These are phyloP conservation scores for Cherax destructor DNA, from an alignment of 1,140 invertebrate species.

Conservation along the genomic window DNA sequence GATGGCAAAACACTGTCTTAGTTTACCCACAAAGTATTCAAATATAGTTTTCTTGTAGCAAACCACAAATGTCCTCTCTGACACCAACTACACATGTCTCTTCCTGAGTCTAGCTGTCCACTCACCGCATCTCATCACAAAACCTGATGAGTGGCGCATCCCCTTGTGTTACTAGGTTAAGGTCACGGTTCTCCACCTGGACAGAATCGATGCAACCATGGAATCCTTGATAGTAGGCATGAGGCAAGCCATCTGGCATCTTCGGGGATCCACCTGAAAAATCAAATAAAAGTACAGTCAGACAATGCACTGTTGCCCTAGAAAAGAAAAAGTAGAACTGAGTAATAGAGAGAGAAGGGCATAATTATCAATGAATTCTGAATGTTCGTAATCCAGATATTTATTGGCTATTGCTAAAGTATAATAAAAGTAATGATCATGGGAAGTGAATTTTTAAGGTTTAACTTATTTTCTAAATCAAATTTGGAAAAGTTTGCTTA, in stretches of 20 bases:
- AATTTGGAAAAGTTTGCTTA: slow-evolving; percentile 73
- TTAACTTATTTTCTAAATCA: too few species aligned
- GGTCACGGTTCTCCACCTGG: slow-evolving; percentile 76
- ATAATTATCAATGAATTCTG: too few species aligned
- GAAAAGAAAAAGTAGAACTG: too few species aligned
- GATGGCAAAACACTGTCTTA: background rate
- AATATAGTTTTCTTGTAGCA: background rate
- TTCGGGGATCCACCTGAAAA: slow-evolving; percentile 77
- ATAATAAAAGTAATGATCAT: too few species aligned
- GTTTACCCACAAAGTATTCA: background rate
- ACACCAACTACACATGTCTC: background rate
- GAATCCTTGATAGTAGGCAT: slow-evolving; percentile 80
- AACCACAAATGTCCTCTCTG: background rate
- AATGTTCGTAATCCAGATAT: too few species aligned
- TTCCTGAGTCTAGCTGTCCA: background rate
- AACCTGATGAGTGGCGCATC: slow-evolving; percentile 71
- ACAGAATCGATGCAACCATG: slow-evolving; percentile 80
- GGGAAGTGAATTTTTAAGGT: too few species aligned
- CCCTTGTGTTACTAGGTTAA: slow-evolving; percentile 73
- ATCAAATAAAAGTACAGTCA: background rate
- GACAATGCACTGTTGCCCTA: too few species aligned
- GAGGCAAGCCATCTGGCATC: slow-evolving; percentile 79
- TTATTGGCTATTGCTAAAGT: too few species aligned
- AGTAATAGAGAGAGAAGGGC: too few species aligned
- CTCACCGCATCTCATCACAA: slow-evolving; percentile 72